A percentile compares a stretch with the other conserved stretches of the same genome.
Conservation (phyloP, 2,113 vertebrate genomes). For the Ornithorhynchus anatinus region DNA sequence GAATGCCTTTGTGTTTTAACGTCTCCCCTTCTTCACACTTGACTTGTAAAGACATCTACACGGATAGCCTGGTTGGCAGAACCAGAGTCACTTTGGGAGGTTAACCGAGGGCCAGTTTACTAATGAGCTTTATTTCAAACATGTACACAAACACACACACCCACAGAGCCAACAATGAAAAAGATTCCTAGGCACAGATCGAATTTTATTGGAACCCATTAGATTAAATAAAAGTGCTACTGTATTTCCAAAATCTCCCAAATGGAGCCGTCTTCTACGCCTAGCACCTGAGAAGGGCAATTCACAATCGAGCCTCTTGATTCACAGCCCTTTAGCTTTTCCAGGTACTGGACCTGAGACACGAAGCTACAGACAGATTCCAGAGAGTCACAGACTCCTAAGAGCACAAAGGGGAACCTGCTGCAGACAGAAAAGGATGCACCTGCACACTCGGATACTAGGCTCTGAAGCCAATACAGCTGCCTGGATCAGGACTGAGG, state of each 20-base stretch:
- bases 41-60: constrained; percentile 11
- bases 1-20: neutral
- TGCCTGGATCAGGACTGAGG: neutral
- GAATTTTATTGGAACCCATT: constrained; percentile 15
- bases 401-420: neutral
- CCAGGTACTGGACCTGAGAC: fast-evolving
- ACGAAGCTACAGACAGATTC: neutral
- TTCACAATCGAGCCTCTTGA: too few species aligned
- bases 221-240: neutral
- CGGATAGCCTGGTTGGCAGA: constrained; percentile 6
- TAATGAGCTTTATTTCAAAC: neutral
- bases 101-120: constrained; percentile 16
- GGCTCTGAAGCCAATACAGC: neutral
- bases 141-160: too few species aligned
- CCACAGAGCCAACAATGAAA: too few species aligned
- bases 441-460: neutral
- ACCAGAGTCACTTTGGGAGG: constrained; percentile 3
- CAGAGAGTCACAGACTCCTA: neutral
- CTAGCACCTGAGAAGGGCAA: fast-evolving
- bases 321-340: neutral
- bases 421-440: fast-evolving
- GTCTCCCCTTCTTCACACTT: constrained; percentile 16
- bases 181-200: neutral
- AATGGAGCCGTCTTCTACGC: neutral
- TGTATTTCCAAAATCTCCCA: neutral